Base-by-base conservation (phyloP, 2,113 vertebrate species). In the Leptocoma aspasia region DNA sequence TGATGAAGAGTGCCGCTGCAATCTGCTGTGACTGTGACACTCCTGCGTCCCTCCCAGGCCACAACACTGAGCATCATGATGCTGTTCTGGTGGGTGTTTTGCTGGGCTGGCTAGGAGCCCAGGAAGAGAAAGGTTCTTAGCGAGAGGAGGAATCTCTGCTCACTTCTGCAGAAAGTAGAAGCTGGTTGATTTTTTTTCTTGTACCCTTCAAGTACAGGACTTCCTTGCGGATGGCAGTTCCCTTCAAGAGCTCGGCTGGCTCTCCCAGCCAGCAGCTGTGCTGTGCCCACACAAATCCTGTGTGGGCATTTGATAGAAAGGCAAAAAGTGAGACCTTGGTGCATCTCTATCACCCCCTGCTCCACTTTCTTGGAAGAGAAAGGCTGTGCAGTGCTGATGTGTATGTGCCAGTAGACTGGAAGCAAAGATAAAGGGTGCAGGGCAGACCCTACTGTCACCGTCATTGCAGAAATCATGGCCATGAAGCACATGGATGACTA, bases 261-360 rank as follows among this genome's bases (percentile, higher is more conserved):
- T 70, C 30, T 82, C 39, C 33, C 4, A 7, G 13, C 41, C n/a
- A 65, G 68, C 49, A 77, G 45, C 30, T 89, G 49, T 31, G 28
- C 31, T 5, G 1, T 35, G 49, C 21, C 57, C 52, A 53, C 23
- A 41, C 33, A 63, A 70, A 72, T 13, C 47, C 31, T 41, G 26
- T 0, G 0, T 41, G 23, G 44, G 30, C 1, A 0, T 37, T 70
- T 86, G 59, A 81, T 17, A 39, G n/a, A 73, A 64, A 52, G 9
- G 8, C 1, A 1, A 69, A 57, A 91, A 45, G 16, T 35, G 52
- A 82, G 31, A 68, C 39, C 19, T 66, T 1, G 0, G 22, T 65
- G 26, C 23, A 39, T 22, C 39, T 75, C 2, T 0, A 65, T 18
- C 21, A 78, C 5, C 22, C 24, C 2, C 11, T 68, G 21, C 13